Evolutionary conservation across 2,797 vertebrate genomes (phyloP), one percentile per base, ranked within the genome.

Genomic region (Tympanoctomys barrerae): DNA sequence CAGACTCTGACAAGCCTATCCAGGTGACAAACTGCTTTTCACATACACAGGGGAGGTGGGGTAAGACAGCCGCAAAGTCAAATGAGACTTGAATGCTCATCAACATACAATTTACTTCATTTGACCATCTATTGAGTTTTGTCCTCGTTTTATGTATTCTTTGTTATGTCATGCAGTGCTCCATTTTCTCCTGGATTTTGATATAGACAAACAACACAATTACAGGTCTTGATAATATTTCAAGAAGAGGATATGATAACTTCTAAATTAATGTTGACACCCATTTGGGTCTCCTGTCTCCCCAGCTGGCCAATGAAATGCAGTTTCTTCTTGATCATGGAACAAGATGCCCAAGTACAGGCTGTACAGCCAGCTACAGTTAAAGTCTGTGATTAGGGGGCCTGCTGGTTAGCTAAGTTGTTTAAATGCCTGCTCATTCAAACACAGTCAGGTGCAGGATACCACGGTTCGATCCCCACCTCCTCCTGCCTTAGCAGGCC

Each of bases 361-460:
- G 97, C 90, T 96, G 97, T 98, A 96, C 97, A 98, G 93, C 97
- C 98, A n/a, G 97, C 97, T 26, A 94, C 71, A 26, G 91, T 98
- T 49, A 49, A 10, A 42, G 39, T 42, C 42, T 42, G 42, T 42
- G 42, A 42, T 42, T 42, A 42, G 42, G 42, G 42, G 42, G 42
- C 42, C 42, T 42, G 42, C 42, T 42, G 42, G 42, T 42, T 42
- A 42, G 42, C 42, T 42, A 42, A 42, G 42, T 6, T 42, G 42
- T 42, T 42, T 42, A 42, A 42, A 42, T 42, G 42, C 42, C 42
- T 42, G 42, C 42, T 42, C 42, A 42, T 42, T 42, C 42, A 42
- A 42, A 42, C 0, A 5, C 42, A 42, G 3, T 42, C 42, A 42
- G 42, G 42, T 6, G 5, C 42, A 42, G 42, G 42, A 42, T 42